Conservation (phyloP, 2,797 vertebrate species). For the Pseudochirops cupreus region DNA sequence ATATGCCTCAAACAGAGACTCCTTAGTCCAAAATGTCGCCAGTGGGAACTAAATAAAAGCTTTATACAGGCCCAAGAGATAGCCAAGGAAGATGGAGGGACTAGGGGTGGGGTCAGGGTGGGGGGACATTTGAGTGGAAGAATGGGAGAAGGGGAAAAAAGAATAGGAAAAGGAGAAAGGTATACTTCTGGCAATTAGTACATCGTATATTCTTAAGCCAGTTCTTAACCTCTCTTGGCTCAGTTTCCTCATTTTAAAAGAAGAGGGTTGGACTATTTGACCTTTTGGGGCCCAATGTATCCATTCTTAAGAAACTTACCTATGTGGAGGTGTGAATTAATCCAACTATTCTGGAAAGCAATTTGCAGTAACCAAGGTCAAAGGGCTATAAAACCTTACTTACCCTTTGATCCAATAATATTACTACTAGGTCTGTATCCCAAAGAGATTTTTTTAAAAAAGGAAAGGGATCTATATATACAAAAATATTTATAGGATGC, state of each 20-base stretch:
- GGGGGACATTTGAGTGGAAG: background rate
- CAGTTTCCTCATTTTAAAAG: background rate
- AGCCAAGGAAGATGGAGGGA: background rate
- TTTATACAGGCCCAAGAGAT: background rate
- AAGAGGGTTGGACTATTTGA: background rate
- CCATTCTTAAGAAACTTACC: constrained; percentile 4
- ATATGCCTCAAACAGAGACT: constrained; percentile 17
- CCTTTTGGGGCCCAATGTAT: background rate
- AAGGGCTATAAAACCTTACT: background rate
- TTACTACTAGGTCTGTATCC: background rate
- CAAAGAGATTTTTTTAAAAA: background rate
- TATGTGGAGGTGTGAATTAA: background rate
- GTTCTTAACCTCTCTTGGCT: background rate
- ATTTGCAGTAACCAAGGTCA: background rate
- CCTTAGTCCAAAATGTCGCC: background rate
- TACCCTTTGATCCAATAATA: background rate
- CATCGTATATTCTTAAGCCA: background rate
- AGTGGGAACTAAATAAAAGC: constrained; percentile 1
- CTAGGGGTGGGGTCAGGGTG: background rate
- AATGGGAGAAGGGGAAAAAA: background rate
- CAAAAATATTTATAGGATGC: background rate
- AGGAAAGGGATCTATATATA: background rate
- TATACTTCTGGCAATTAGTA: background rate
- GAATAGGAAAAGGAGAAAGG: background rate
- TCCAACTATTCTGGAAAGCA: background rate